phyloP scores from a whole-genome alignment of 2,888 invertebrate species.

The Hymenopus coronatus region DNA sequence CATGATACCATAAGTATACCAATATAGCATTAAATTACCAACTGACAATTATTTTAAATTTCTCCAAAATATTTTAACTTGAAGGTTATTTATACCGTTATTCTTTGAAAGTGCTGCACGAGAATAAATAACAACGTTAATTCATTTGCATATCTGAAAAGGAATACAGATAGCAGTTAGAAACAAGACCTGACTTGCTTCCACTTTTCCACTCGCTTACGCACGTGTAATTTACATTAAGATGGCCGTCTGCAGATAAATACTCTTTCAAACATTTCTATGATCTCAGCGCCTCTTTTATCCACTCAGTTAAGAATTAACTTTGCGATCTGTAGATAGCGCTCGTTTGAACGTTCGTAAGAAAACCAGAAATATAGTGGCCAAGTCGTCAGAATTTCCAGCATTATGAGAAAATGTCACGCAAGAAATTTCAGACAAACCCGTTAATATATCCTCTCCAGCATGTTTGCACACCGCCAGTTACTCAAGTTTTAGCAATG shows the following conservation, averaged over 20 bases:
- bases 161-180: too few species aligned
- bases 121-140: too few species aligned
- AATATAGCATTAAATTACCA: too few species aligned
- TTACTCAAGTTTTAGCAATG: neutral
- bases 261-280: neutral
- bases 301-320: neutral
- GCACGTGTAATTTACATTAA: neutral
- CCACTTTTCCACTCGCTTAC: neutral
- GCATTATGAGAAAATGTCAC: neutral
- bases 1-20: too few species aligned
- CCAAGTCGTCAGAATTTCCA: neutral
- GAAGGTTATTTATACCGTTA: too few species aligned
- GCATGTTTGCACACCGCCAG: neutral
- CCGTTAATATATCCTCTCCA: neutral
- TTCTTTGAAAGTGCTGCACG: too few species aligned
- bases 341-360: too few species aligned
- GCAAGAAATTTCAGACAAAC: neutral
- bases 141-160: too few species aligned
- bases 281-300: neutral
- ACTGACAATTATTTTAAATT: too few species aligned
- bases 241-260: neutral
- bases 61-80: too few species aligned
- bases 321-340: neutral
- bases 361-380: neutral
- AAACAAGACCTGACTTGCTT: too few species aligned